These are phyloP conservation scores for Aspidiotus destructor DNA, from an alignment of 2,888 invertebrate genomes.

Conservation along the genomic window DNA sequence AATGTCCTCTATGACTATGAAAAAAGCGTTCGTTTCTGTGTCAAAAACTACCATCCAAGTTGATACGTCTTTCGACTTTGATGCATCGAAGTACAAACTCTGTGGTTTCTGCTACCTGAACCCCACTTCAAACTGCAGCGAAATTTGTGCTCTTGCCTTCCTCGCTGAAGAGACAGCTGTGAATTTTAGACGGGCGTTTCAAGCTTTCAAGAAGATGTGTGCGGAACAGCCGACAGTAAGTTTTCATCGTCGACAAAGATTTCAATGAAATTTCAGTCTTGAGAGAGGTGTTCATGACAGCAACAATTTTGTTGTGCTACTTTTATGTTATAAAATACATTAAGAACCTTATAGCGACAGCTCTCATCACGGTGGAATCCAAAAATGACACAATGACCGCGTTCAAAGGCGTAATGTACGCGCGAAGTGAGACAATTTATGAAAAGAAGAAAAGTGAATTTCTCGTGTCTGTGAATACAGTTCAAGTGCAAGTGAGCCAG, in stretches of 20 bases:
- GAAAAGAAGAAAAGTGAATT: too few relatives aligned
- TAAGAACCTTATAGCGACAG: conserved; percentile 10
- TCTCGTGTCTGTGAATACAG: too few relatives aligned
- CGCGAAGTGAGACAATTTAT: background rate
- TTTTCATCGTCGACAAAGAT: conserved; percentile 18
- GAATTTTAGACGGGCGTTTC: conserved; percentile 8
- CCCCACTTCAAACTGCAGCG: conserved; percentile 10
- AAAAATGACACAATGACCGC: too few relatives aligned
- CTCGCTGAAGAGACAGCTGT: conserved; percentile 12
- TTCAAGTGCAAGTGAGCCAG: too few relatives aligned
- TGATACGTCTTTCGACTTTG: conserved; percentile 13
- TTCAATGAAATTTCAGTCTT: conserved; percentile 12
- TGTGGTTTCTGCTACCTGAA: conserved; percentile 16
- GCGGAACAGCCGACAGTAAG: background rate
- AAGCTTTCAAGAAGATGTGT: conserved; percentile 3
- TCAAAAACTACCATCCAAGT: background rate
- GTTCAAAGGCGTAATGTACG: too few relatives aligned
- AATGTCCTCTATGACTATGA: conserved; percentile 5
- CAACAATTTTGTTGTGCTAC: conserved; percentile 9
- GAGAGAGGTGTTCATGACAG: background rate
- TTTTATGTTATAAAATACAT: conserved; percentile 17
- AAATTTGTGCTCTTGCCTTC: conserved; percentile 7
- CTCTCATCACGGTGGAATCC: conserved; percentile 1
- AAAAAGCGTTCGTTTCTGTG: background rate
- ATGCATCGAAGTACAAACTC: conserved; percentile 13